These are phyloP conservation scores for Chlorops oryzae DNA, from an alignment of 1,140 invertebrate genomes.

Conservation along the genomic window DNA sequence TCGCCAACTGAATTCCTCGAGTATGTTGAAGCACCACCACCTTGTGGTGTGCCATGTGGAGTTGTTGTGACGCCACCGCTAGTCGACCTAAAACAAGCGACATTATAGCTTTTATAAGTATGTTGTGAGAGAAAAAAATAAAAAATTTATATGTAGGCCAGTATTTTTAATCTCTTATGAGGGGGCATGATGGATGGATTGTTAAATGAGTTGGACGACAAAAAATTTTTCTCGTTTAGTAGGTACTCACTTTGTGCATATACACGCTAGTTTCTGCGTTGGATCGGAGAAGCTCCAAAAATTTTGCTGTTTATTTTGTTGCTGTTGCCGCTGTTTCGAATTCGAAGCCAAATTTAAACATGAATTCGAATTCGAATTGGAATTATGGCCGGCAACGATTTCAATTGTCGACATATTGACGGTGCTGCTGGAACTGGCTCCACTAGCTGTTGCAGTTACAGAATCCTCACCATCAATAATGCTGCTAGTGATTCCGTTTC, in stretches of 20 bases:
- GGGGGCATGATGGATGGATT: too few species aligned
- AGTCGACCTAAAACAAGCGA: neutral
- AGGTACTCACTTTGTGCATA: constrained; percentile 69
- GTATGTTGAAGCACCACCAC: constrained; percentile 57
- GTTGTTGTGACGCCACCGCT: too few species aligned
- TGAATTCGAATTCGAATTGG: constrained; percentile 8
- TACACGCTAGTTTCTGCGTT: constrained; percentile 69
- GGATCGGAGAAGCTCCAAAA: constrained; percentile 83
- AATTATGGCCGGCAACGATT: constrained; percentile 1
- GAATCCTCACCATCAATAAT: too few species aligned
- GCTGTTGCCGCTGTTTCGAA: constrained; percentile 33
- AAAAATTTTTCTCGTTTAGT: too few species aligned
- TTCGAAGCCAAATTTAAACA: constrained; percentile 19
- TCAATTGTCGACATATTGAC: neutral
- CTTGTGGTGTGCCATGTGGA: constrained; percentile 38
- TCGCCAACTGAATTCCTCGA: constrained; percentile 56
- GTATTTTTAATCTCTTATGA: too few species aligned
- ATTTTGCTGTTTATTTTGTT: constrained; percentile 28
- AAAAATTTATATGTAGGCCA: neutral
- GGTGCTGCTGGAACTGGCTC: neutral
- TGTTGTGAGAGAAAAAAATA: neutral
- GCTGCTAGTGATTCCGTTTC: too few species aligned
- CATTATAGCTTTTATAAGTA: neutral
- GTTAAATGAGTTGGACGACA: too few species aligned
- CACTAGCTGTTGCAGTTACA: neutral